Evolutionary conservation across 2,113 vertebrate genomes (phyloP).

Genomic region (Mesembrinibis cayennensis): DNA sequence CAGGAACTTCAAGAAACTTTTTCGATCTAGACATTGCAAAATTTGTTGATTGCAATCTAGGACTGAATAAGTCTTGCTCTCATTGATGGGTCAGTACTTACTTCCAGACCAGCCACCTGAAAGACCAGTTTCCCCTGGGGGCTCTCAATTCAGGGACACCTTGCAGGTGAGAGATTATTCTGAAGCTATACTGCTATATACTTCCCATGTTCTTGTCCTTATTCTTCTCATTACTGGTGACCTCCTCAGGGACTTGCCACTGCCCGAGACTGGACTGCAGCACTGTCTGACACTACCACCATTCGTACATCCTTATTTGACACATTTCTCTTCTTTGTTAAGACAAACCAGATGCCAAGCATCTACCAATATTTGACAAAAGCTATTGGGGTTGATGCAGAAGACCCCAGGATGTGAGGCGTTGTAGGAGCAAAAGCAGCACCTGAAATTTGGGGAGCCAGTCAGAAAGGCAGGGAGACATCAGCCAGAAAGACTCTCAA

Average conservation of each 20-base stretch:
- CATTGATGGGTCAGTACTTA: background rate
- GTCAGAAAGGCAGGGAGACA: background rate
- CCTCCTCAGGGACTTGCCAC: background rate
- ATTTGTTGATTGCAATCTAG: background rate
- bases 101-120: background rate
- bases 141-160: background rate
- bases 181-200: background rate
- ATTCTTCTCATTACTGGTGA: background rate
- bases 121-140: background rate
- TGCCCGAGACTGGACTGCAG: background rate
- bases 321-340: background rate
- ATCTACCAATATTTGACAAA: background rate
- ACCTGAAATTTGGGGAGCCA: background rate
- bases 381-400: too few relatives aligned
- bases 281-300: background rate
- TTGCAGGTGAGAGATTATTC: background rate
- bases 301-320: rapidly evolving
- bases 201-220: background rate
- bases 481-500: too few relatives aligned
- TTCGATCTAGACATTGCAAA: background rate
- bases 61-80: background rate
- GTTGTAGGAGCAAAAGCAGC: background rate
- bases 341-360: background rate
- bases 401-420: too few relatives aligned
- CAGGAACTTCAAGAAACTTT: background rate